Evolutionary conservation across 2,113 vertebrate species (phyloP).

Genomic region (Aramus guarauna): DNA sequence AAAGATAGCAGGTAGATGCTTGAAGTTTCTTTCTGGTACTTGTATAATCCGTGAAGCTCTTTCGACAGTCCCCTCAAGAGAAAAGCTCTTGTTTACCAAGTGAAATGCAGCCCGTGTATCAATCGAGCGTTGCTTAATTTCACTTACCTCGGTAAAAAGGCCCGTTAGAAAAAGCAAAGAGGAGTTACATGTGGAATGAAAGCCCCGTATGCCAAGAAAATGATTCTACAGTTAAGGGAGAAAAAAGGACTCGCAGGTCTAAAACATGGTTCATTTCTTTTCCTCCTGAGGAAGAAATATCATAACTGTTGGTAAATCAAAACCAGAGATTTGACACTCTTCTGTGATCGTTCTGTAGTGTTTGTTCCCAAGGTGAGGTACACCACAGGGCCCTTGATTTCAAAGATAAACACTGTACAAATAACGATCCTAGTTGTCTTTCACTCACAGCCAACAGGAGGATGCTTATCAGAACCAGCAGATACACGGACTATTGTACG

Average conservation of each 20-base stretch:
- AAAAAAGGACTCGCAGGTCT: conserved; percentile 25
- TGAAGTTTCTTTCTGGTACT: conserved; percentile 12
- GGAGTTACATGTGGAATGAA: conserved; percentile 31
- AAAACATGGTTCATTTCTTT: conserved; percentile 43
- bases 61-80: neutral
- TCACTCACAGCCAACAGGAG: conserved; percentile 85
- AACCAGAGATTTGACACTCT: conserved; percentile 69
- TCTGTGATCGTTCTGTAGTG: conserved; percentile 67
- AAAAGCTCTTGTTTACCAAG: conserved; percentile 37
- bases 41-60: neutral
- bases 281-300: conserved; percentile 63
- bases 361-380: conserved; percentile 73
- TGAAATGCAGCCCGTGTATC: neutral
- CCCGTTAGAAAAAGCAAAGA: neutral
- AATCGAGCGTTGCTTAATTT: conserved; percentile 29
- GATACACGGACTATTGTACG: conserved; percentile 69
- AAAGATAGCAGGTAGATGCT: conserved; percentile 23
- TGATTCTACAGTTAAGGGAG: conserved; percentile 33
- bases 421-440: conserved; percentile 81
- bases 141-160: neutral
- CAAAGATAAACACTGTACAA: conserved; percentile 86
- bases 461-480: conserved; percentile 85
- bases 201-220: conserved; percentile 33
- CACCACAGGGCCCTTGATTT: conserved; percentile 84
- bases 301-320: conserved; percentile 68